Conservation (phyloP, 2,888 invertebrate species). For the Drosophila ezoana region DNA sequence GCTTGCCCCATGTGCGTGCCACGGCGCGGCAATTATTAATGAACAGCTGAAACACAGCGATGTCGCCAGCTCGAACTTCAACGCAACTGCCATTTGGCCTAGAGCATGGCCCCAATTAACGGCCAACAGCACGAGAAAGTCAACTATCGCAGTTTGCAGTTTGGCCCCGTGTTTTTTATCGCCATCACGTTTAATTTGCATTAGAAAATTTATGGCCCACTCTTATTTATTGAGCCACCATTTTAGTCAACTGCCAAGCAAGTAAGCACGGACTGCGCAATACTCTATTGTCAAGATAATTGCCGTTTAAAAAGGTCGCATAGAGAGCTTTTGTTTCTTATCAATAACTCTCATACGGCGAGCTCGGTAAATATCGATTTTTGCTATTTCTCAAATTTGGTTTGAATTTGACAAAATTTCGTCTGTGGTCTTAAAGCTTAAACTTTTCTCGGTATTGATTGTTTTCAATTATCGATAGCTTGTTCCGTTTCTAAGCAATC, state of each 20-base stretch:
- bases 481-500: no score
- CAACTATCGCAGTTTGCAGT: constrained; percentile 28
- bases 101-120: neutral
- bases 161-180: constrained; percentile 24
- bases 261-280: no score
- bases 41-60: constrained; percentile 34
- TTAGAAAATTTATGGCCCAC: constrained; percentile 60
- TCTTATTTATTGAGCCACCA: neutral
- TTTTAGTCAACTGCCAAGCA: neutral
- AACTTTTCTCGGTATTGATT: no score
- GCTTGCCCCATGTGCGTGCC: constrained; percentile 6
- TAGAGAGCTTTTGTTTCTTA: no score
- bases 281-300: no score
- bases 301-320: no score
- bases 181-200: constrained; percentile 16
- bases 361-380: no score
- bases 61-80: constrained; percentile 2
- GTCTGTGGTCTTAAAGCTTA: no score
- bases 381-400: no score
- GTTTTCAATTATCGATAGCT: no score
- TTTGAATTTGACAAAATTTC: no score
- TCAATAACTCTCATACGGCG: no score
- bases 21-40: constrained; percentile 44
- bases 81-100: constrained; percentile 3
- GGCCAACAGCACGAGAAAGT: neutral